These are phyloP conservation scores for Amphipyra tragopoginis DNA, from an alignment of 2,888 invertebrate genomes.

Conservation along the genomic window DNA sequence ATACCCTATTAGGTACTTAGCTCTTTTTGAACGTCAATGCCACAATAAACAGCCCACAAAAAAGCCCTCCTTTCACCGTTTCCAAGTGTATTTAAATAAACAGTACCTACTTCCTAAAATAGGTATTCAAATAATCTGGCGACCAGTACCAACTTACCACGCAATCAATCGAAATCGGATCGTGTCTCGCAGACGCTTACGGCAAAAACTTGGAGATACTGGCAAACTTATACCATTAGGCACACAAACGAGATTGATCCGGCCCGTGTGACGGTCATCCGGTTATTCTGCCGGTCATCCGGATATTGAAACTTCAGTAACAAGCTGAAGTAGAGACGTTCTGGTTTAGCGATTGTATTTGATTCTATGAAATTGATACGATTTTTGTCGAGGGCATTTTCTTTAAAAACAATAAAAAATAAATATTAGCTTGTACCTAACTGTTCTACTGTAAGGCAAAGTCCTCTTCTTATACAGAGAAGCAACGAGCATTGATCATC, in stretches of 20 bases:
- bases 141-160: constrained; percentile 20
- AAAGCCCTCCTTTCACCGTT: too few species aligned
- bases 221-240: constrained; percentile 56
- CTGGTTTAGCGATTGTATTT: constrained; percentile 17
- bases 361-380: not conserved
- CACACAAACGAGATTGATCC: constrained; percentile 52
- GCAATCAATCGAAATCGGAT: constrained; percentile 18
- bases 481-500: too few species aligned
- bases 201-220: constrained; percentile 42
- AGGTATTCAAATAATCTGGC: not conserved
- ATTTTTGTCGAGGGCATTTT: too few species aligned
- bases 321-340: constrained; percentile 25
- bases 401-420: too few species aligned
- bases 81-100: not conserved
- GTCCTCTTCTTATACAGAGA: too few species aligned
- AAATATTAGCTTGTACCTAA: too few species aligned
- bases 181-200: constrained; percentile 24
- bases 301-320: constrained; percentile 50
- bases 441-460: too few species aligned
- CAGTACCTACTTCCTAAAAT: not conserved
- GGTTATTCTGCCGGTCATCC: constrained; percentile 37
- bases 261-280: constrained; percentile 43
- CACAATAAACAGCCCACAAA: too few species aligned
- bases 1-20: too few species aligned
- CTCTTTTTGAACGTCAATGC: too few species aligned